These are phyloP conservation scores for Deroplatys truncata DNA, from an alignment of 2,888 invertebrate genomes.

Conservation along the genomic window DNA sequence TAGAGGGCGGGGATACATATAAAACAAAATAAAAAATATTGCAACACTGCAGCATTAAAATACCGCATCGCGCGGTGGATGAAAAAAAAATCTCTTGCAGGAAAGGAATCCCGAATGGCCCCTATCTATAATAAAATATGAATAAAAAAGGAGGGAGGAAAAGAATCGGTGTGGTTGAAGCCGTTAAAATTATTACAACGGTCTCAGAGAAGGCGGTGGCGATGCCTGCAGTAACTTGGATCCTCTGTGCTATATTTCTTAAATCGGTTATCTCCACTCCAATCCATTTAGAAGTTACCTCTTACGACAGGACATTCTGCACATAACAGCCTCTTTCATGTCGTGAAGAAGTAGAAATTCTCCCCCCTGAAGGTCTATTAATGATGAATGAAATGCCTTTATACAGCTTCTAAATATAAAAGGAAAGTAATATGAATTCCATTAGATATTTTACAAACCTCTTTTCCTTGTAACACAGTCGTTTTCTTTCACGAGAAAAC, in stretches of 20 bases:
- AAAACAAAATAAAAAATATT: background rate
- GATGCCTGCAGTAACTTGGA: background rate
- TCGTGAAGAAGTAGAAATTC: background rate
- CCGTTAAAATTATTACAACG: constrained; percentile 12
- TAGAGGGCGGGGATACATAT: background rate
- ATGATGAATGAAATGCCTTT: constrained; percentile 9
- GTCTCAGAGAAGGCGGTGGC: background rate
- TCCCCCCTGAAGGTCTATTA: background rate
- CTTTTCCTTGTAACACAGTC: no score
- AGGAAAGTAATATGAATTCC: background rate
- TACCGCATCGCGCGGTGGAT: background rate
- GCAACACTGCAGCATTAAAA: constrained; percentile 11
- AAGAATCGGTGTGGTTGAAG: constrained; percentile 6
- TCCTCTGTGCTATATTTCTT: background rate
- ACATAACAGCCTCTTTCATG: constrained; percentile 4
- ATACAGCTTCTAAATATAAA: constrained; percentile 1
- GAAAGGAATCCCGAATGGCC: constrained; percentile 1
- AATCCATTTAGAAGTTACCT: constrained; percentile 3
- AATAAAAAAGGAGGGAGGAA: constrained; percentile 1
- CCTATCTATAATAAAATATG: constrained; percentile 13
- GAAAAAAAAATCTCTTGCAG: background rate
- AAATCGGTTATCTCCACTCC: constrained; percentile 7
- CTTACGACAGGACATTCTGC: background rate
- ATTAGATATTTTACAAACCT: background rate
- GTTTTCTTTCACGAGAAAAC: no score